Evolutionary conservation across 2,888 invertebrate genomes (phyloP).

Genomic region (Gortyna flavago): DNA sequence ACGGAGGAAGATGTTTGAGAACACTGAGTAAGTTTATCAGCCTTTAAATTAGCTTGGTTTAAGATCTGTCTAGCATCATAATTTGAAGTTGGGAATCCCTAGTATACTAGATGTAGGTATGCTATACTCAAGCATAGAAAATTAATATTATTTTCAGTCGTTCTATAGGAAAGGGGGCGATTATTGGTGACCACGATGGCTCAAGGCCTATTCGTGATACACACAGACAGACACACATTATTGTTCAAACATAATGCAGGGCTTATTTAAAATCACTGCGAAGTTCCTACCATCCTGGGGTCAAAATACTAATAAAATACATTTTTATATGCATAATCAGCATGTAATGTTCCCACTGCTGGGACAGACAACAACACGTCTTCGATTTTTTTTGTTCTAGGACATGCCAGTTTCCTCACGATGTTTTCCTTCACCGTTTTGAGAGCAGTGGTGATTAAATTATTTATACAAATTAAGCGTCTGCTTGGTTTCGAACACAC

Average conservation of each 20-base stretch:
- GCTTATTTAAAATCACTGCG: neutral
- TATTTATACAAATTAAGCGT: too few species aligned
- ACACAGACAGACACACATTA: neutral
- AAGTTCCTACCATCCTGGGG: too few species aligned
- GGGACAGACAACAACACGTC: too few species aligned
- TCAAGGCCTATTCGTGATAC: neutral
- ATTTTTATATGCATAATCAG: neutral
- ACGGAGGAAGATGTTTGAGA: conserved; percentile 93
- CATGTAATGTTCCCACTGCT: too few species aligned
- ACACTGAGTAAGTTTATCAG: conserved; percentile 80
- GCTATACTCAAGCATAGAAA: neutral
- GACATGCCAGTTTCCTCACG: too few species aligned
- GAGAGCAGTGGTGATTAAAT: too few species aligned
- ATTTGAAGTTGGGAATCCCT: neutral
- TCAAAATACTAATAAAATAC: neutral
- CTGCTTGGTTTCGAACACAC: too few species aligned
- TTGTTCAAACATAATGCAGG: neutral
- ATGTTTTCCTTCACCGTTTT: too few species aligned
- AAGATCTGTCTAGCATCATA: neutral
- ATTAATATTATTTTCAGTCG: neutral
- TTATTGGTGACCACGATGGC: neutral
- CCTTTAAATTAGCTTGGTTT: neutral
- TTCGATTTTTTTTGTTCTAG: too few species aligned
- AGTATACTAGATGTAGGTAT: neutral
- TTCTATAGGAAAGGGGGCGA: neutral